Evolutionary conservation across 2,888 invertebrate genomes (phyloP).

Genomic region (Protonemura montana): DNA sequence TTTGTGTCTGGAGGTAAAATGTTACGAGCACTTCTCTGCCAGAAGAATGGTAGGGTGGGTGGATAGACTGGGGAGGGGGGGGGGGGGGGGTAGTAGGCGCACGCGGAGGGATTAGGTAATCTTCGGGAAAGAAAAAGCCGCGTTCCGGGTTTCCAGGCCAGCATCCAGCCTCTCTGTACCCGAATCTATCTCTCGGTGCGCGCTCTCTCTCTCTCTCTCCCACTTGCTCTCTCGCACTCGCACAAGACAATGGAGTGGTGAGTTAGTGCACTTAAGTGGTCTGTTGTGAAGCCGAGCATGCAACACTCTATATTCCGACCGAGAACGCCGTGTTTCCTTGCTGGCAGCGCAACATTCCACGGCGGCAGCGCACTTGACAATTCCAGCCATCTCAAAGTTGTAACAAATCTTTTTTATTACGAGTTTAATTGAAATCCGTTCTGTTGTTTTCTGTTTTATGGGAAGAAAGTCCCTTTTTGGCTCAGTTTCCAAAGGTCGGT

Average conservation of each 20-base stretch:
- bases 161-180: background rate
- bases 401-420: slow-evolving; percentile 37
- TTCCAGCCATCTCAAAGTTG: slow-evolving; percentile 22
- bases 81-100: no score
- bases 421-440: slow-evolving; percentile 40
- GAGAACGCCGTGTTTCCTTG: slow-evolving; percentile 26
- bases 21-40: background rate
- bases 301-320: slow-evolving; percentile 40
- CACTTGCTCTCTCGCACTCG: slow-evolving; percentile 18
- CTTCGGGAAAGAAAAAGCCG: background rate
- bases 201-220: slow-evolving; percentile 8
- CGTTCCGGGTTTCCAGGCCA: background rate
- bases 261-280: slow-evolving; percentile 48
- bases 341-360: slow-evolving; percentile 23
- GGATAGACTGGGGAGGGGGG: background rate
- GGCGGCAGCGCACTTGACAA: slow-evolving; percentile 31
- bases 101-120: background rate
- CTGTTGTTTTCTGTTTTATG: slow-evolving; percentile 26
- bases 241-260: slow-evolving; percentile 46
- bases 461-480: background rate
- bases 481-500: background rate
- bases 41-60: background rate
- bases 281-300: slow-evolving; percentile 44
- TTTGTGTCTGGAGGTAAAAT: background rate
- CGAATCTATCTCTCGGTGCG: slow-evolving; percentile 3